Base-by-base conservation (phyloP, 2,888 invertebrate species). In the Sarcophaga subvicina region DNA sequence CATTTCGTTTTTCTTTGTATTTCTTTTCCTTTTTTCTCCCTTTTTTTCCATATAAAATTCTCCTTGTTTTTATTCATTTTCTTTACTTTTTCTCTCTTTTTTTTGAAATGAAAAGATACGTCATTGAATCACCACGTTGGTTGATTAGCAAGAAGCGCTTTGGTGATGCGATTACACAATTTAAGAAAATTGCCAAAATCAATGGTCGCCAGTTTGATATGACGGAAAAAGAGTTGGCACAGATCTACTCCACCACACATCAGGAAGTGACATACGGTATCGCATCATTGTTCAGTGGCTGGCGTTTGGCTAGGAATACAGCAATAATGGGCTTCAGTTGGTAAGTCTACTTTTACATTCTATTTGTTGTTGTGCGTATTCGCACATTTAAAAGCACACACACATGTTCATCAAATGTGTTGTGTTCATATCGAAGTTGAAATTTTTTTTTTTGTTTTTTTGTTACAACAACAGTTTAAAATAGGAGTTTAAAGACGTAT, bases 101-200 rank as follows among this genome's bases (percentile, higher is more conserved):
- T 14, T 12, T 67, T 80, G 25, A 37, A 80, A 78, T 76, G 76
- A 73, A 81, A 89, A 95, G 95, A 92, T 94, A 94, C 89, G 93
- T 95, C 90, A 94, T 95, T 86, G 96, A 96, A 93, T 96, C 96
- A 67, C 96, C 96, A 4, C 94, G 95, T 86, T 96, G 96, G 96
- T 93, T 95, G 88, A 95, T 94, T 91, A 94, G 94, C 87, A 94
- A 94, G 90, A 94, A 94, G 63, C 94, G 94, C 87, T 93, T 93
- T 66, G 92, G 93, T 89, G 92, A 93, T 86, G 95, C 95, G 88
- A 89, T 95, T 67, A 92, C 91, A 69, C 93, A 94, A 90, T 91
- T 96, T 81, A 94, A 94, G 90, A 92, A 92, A 89, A 95, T 96
- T 84, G 95, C 95, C 22, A 93, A 93, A 91, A 90, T 91, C 37